Base-by-base conservation (phyloP, 2,113 vertebrate species). In the Clupea harengus region DNA sequence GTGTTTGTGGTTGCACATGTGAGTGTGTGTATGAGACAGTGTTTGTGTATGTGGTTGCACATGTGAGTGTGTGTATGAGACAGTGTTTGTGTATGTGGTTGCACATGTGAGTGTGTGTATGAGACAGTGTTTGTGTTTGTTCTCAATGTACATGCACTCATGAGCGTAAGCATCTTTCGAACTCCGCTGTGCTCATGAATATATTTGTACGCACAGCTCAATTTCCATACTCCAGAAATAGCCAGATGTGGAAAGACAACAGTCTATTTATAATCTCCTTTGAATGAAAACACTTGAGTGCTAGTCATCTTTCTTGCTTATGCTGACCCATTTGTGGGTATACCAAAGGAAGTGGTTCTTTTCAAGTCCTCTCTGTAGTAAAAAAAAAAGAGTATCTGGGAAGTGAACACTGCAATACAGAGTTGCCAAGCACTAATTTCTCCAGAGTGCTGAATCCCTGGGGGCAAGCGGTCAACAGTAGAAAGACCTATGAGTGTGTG, bases 251-350 rank as follows among this genome's bases (percentile, higher is more conserved):
- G 32, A 44, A 78, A 78, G 72, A 32, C 72, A 32, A 78, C 25
- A 28, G 32, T 17, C 72, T 78, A 78, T 78, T 78, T 78, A 78
- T 78, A 78, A 78, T 78, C 32, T 39, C 28, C 72, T 78, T 78
- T 78, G 72, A 78, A 78, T 32, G 72, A 15, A 78, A 39, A 39
- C 28, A 11, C 13, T 39, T 78, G 25, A 78, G 72, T 39, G 72
- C 17, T 78, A 17, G 72, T 78, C 72, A 78, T 32, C 72, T 28
- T 5, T 78, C 28, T 78, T 78, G 72, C 72, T 39, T 5, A 15
- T 2, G 28, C 72, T 39, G 72, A 78, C 72, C 72, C 72, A 78
- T 78, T 78, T 78, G 72, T 78, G 72, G 9, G 25, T 1, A 44
- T 39, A 39, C 72, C 39, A 78, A 78, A 78, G 72, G 72, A 78